These are phyloP conservation scores for Dichetophora obliterata DNA, from an alignment of 2,888 invertebrate species.

Conservation along the genomic window DNA sequence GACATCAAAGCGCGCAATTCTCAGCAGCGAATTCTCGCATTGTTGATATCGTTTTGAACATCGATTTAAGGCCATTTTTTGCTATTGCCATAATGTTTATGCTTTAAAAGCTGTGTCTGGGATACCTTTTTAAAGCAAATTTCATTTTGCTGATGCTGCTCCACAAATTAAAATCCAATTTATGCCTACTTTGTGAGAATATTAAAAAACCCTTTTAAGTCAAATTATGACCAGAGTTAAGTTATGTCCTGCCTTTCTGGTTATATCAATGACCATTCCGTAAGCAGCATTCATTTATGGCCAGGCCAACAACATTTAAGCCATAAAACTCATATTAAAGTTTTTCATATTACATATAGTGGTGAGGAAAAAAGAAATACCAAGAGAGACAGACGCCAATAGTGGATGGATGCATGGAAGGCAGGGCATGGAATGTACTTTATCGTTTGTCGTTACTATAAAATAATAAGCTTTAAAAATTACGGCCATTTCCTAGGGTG, in stretches of 20 bases:
- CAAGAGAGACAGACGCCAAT: background rate
- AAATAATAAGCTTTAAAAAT: slow-evolving; percentile 29
- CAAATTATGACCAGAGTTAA: background rate
- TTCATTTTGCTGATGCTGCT: background rate
- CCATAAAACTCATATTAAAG: slow-evolving; percentile 13
- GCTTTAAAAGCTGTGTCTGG: background rate
- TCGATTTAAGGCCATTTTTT: background rate
- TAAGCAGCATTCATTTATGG: slow-evolving; percentile 13
- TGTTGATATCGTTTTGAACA: background rate
- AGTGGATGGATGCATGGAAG: background rate
- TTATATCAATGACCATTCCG: too few species aligned
- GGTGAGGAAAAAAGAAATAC: too few species aligned
- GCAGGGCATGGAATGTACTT: background rate
- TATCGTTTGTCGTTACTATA: slow-evolving; percentile 6
- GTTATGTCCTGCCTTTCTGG: background rate
- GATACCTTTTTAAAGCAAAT: background rate
- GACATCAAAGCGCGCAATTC: too few species aligned
- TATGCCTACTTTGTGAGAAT: background rate
- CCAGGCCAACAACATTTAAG: background rate
- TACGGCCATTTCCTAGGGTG: slow-evolving; percentile 26
- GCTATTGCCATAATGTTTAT: too few species aligned
- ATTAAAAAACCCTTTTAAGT: background rate
- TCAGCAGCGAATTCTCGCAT: background rate
- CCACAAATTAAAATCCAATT: slow-evolving; percentile 21
- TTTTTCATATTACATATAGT: background rate